Conservation (phyloP, 2,797 vertebrate genomes). For the Darevskia mixta region DNA sequence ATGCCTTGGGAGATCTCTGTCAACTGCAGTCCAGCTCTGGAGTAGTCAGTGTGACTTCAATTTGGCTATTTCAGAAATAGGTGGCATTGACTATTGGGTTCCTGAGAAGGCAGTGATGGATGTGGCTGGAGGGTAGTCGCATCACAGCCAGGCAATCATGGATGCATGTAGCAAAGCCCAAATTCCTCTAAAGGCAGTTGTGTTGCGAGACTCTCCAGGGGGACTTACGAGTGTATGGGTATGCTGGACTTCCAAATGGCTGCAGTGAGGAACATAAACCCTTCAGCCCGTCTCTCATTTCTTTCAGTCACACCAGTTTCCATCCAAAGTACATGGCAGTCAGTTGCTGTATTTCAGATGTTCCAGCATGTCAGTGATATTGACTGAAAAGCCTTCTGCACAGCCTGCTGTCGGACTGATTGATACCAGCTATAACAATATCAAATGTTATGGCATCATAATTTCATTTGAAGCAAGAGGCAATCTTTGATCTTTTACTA, state of each 20-base stretch:
- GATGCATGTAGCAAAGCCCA: constrained; percentile 50
- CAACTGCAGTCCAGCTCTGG: rapidly evolving
- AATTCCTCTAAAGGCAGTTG: constrained; percentile 28
- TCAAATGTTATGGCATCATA: constrained; percentile 78
- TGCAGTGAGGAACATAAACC: not conserved
- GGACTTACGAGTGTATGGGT: constrained; percentile 25
- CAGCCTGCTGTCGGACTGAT: constrained; percentile 74
- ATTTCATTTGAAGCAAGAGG: constrained; percentile 76
- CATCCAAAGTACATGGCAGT: constrained; percentile 50
- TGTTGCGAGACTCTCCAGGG: constrained; percentile 12
- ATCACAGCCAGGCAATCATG: not conserved
- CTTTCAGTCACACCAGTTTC: constrained; percentile 47
- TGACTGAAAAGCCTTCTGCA: constrained; percentile 60
- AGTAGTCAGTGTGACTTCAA: constrained; percentile 21
- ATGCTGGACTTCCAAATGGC: constrained; percentile 49
- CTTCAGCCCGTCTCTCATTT: constrained; percentile 4
- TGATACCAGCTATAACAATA: constrained; percentile 79
- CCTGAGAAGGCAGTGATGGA: not conserved
- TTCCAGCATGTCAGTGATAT: constrained; percentile 64
- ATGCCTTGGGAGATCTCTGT: too few species aligned
- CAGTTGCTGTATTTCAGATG: constrained; percentile 63
- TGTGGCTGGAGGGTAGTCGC: constrained; percentile 37
- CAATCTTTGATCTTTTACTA: constrained; percentile 80
- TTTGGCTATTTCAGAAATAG: not conserved
- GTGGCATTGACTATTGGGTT: not conserved